Evolutionary conservation across 2,113 vertebrate genomes (phyloP), one percentile per base, ranked within the genome.

Genomic region (Prochilodus magdalenae): DNA sequence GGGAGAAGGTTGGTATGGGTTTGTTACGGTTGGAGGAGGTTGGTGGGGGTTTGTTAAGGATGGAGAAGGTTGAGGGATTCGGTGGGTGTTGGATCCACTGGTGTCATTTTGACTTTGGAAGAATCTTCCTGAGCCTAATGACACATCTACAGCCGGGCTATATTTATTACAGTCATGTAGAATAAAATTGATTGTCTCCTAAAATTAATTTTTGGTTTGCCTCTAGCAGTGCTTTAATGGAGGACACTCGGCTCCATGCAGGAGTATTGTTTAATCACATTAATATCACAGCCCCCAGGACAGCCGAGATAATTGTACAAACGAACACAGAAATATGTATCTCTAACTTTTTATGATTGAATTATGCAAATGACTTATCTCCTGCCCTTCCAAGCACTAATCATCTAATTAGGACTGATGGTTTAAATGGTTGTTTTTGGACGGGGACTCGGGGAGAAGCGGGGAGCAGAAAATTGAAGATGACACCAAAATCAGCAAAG

Each of bases 241-340:
- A 95, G 94, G 94, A 96, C 95, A 93, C 91, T 94, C 93, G 93
- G 92, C 93, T 95, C 93, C 93, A 94, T 96, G 93, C 94, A 94
- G 94, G 95, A 95, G 95, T 95, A 94, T 94, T 96, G 94, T 95
- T 96, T 96, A 97, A 96, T 96, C 95, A 96, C 95, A 95, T 97
- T 96, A 96, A 95, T 95, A 96, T 96, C 93, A 94, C 89, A 91
- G 89, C 91, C 92, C 93, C 92, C 93, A 93, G 94, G 95, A 95
- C 89, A 92, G 91, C 87, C 88, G 92, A 96, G 94, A 95, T 96
- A 95, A 96, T 96, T 96, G 94, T 96, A 95, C 94, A 96, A 96
- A 95, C 84, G 93, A 96, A 96, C 89, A 94, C 91, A 92, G 94
- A 95, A 96, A 95, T 96, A 94, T 95, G 94, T 95, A 94, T 95